These are phyloP conservation scores for Sinocyclocheilus anophthalmus DNA, from an alignment of 2,113 vertebrate species.

Conservation along the genomic window DNA sequence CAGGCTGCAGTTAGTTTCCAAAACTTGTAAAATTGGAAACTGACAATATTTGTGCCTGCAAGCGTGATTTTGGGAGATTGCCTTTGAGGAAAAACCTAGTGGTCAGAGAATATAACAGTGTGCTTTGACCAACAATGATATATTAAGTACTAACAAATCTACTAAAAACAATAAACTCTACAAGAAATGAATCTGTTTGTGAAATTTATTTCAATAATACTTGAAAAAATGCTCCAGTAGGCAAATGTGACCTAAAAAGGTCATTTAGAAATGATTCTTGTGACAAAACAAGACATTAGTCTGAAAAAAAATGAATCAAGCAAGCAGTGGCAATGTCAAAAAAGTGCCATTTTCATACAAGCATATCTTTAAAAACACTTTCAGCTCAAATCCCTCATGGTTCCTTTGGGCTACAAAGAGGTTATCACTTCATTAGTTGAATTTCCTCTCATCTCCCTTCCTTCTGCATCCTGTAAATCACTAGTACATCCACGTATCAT, in stretches of 20 bases:
- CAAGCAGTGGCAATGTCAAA: neutral
- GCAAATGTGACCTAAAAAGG: neutral
- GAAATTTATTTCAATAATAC: neutral
- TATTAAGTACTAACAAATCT: neutral
- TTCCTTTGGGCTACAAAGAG: conserved; percentile 15
- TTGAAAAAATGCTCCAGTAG: neutral
- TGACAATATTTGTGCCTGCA: neutral
- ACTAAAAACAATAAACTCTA: neutral
- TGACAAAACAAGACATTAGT: neutral
- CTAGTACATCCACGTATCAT: conserved; percentile 29
- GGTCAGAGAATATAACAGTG: neutral
- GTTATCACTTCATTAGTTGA: neutral
- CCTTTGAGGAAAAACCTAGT: neutral
- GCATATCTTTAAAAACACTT: neutral
- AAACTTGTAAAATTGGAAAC: neutral
- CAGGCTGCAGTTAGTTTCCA: neutral
- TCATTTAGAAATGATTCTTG: neutral
- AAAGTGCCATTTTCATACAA: neutral
- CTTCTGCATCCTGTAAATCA: conserved; percentile 8
- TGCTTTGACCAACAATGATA: neutral
- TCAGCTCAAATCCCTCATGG: neutral
- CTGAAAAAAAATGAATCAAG: neutral
- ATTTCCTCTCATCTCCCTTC: neutral
- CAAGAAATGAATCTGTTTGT: neutral
- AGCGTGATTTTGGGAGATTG: neutral